Evolutionary conservation across 2,113 vertebrate species (phyloP).

Genomic region (Platysteira castanea): DNA sequence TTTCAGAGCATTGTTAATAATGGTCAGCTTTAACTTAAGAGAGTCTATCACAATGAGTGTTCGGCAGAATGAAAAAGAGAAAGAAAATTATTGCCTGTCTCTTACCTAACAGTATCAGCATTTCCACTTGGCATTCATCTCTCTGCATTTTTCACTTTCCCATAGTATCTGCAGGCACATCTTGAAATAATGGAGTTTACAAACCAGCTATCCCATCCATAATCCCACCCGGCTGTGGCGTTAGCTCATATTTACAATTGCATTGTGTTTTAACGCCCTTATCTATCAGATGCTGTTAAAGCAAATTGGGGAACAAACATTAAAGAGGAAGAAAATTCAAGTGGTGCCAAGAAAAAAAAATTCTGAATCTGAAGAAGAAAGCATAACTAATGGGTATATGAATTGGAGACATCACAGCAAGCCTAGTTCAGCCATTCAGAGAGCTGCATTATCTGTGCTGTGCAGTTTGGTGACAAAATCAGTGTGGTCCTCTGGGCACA

Average conservation of each 20-base stretch:
- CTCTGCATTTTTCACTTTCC: background rate
- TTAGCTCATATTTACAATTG: background rate
- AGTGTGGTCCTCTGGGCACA: background rate
- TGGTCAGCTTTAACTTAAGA: background rate
- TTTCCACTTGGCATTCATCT: background rate
- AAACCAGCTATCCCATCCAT: background rate
- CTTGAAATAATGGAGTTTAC: background rate
- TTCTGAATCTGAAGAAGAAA: background rate
- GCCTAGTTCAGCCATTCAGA: background rate
- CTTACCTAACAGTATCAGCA: background rate
- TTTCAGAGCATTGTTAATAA: background rate
- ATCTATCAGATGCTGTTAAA: background rate
- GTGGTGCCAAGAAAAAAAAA: background rate
- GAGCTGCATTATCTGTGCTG: background rate
- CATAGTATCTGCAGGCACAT: background rate
- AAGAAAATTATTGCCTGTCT: background rate
- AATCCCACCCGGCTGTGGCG: background rate
- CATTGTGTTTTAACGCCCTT: background rate
- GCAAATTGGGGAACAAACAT: background rate
- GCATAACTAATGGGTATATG: background rate
- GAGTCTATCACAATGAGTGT: background rate
- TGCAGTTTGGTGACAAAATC: background rate
- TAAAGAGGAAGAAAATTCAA: background rate
- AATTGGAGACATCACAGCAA: background rate
- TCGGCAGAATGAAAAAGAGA: background rate